These are phyloP conservation scores for Zygogramma bicolorata DNA, from an alignment of 2,888 invertebrate genomes.

Conservation along the genomic window DNA sequence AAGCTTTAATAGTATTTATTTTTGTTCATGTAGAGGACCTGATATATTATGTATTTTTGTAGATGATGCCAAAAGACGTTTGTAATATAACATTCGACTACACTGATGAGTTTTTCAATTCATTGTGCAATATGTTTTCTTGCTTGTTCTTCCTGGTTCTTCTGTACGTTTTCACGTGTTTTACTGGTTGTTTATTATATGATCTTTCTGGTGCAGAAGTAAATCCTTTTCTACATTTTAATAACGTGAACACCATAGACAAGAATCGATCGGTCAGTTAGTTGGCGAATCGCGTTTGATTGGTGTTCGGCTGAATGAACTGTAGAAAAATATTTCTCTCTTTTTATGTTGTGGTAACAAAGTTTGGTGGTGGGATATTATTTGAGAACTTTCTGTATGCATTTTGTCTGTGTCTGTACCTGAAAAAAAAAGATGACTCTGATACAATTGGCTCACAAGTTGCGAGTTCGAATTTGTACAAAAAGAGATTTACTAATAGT, in stretches of 20 bases:
- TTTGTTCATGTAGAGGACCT: background rate
- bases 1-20: slow-evolving; percentile 1
- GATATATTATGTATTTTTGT: background rate
- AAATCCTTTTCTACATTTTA: no score
- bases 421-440: no score
- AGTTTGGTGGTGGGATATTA: background rate
- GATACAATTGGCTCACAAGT: background rate
- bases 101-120: slow-evolving; percentile 3
- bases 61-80: background rate
- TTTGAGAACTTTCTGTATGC: background rate
- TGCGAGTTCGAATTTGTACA: no score
- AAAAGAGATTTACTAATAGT: no score
- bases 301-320: no score
- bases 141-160: slow-evolving; percentile 2
- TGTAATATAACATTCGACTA: slow-evolving; percentile 4
- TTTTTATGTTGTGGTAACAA: background rate
- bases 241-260: no score
- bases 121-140: slow-evolving; percentile 29
- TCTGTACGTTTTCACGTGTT: background rate
- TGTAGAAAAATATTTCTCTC: no score
- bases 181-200: background rate
- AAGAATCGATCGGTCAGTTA: no score
- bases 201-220: no score
- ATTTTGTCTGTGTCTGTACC: no score
- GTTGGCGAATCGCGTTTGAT: no score